Base-by-base conservation (phyloP, 2,888 invertebrate genomes). In the Ganaspis brasiliensis region DNA sequence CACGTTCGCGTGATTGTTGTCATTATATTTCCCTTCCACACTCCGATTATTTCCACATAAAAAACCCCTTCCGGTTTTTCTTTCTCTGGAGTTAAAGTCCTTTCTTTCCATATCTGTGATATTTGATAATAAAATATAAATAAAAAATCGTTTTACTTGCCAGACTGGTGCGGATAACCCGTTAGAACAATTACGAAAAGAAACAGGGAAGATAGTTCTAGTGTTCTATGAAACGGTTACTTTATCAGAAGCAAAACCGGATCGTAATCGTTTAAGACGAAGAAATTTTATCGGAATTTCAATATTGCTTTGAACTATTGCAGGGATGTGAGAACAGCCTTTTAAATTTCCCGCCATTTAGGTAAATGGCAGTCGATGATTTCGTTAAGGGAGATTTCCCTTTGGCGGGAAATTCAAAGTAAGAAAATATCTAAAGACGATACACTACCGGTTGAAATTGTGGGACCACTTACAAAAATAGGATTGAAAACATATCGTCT, bases 1-100 rank as follows among this genome's bases (percentile, higher is more conserved):
- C 45, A 67, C 45, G 45, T 45, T 67, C 24, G 45, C 67, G 40
- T 67, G 67, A 67, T 67, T 67, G 67, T 67, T 67, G 45, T 67
- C 45, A 67, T 45, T 67, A 67, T 45, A 9, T 45, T n/a, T 14
- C 31, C 16, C 16, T 3, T 16, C 1, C 2, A 16, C 9, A 19
- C 37, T 21, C 19, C 40, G 14, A 40, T 63, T 63, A 63, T 21
- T 12, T 40, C 2, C 21, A 16, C 21, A 52, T 52, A 52, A 52
- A 21, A 61, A 40, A 19, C n/a, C 16, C 37, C 63, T 63, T 63
- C 63, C 63, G 63, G 63, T 37, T 63, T 63, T 40, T 9, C 40
- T 35, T 14, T 37, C 14, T 37, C 35, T 21, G 37, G 35, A 12
- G 19, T 61, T 37, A 3, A 16, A 37, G 16, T 12, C 5, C 56